Percentiles rank a stretch among this genome's conserved stretches.
phyloP scores from a whole-genome alignment of 2,888 invertebrate species.

The Malachius bipustulatus region DNA sequence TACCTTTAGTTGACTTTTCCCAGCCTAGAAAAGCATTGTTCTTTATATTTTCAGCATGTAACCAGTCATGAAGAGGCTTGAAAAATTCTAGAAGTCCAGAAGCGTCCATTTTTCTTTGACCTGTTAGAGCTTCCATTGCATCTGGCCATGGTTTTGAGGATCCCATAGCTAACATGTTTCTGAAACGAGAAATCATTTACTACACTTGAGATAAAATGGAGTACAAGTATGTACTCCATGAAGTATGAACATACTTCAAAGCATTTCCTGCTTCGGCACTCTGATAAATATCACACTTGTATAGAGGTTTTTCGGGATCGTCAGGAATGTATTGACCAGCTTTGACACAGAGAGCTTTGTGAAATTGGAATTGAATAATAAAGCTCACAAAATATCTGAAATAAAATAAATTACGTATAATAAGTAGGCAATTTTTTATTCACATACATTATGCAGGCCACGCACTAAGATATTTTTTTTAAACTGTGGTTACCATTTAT shows the following conservation, averaged over 20 bases:
- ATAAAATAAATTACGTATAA: conserved; percentile 15
- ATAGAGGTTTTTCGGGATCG: conserved; percentile 55
- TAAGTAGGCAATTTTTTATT: neutral
- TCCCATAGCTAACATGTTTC: conserved; percentile 60
- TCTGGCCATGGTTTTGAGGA: conserved; percentile 73
- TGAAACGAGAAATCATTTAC: conserved; percentile 27
- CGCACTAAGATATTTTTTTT: too few relatives aligned
- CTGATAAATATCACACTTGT: conserved; percentile 77
- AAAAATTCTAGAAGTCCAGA: conserved; percentile 71
- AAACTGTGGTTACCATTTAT: too few relatives aligned
- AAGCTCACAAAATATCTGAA: conserved; percentile 61
- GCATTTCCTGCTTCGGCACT: conserved; percentile 67
- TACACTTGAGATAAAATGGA: too few relatives aligned
- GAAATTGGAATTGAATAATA: conserved; percentile 78
- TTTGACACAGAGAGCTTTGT: conserved; percentile 60
- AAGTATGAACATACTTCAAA: conserved; percentile 42
- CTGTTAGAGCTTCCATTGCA: conserved; percentile 70
- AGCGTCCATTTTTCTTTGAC: conserved; percentile 62
- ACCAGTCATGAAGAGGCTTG: conserved; percentile 63
- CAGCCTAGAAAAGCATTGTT: conserved; percentile 55
- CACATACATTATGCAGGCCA: too few relatives aligned
- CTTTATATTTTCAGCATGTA: conserved; percentile 57
- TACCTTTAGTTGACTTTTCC: conserved; percentile 35
- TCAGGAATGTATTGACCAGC: conserved; percentile 68
- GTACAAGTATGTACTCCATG: too few relatives aligned